Base-by-base conservation (phyloP, 1,140 invertebrate genomes). In the Diabrotica undecimpunctata region DNA sequence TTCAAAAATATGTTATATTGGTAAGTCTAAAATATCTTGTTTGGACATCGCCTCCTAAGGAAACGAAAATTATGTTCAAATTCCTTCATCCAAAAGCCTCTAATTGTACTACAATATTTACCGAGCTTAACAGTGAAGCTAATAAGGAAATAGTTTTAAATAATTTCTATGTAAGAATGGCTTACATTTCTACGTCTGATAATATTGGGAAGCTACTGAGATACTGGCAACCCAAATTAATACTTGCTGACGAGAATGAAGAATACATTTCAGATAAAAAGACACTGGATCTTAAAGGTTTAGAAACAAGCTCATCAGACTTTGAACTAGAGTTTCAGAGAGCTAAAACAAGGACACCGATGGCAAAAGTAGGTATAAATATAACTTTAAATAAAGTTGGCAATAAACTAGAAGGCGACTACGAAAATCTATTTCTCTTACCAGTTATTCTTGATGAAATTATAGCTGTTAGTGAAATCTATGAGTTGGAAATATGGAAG, bases 401-500 rank as follows among this genome's bases (percentile, higher is more conserved):
- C 54, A 72, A 70, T 4, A 37, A 58, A 11, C 13, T 65, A 11
- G 25, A 38, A 39, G 61, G 62, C 11, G 53, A 55, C 39, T 63
- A 65, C 25, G 63, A 13, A n/a, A 54, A 69, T 54, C 77, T 79
- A 70, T 77, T 79, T 68, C 70, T 82, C 35, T 74, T 74, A n/a
- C 81, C 81, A 10, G 76, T 78, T 14, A 79, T 82, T 63, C 66
- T 83, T 9, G 78, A 83, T 61, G 81, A 83, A 38, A 75, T 76
- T 65, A 74, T 83, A 55, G 77, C 77, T 2, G 78, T 83, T 25
- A 82, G 82, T 77, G 82, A 83, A 67, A 77, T 83, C 11, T 74
- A 80, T 25, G 82, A 85, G 60, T 74, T 85, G 5, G 81, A 84
- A 73, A 79, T 77, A 5, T 85, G 83, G 83, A 84, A 83, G 70